Evolutionary conservation across 2,888 invertebrate genomes (phyloP).

Genomic region (Tridacna gigas): DNA sequence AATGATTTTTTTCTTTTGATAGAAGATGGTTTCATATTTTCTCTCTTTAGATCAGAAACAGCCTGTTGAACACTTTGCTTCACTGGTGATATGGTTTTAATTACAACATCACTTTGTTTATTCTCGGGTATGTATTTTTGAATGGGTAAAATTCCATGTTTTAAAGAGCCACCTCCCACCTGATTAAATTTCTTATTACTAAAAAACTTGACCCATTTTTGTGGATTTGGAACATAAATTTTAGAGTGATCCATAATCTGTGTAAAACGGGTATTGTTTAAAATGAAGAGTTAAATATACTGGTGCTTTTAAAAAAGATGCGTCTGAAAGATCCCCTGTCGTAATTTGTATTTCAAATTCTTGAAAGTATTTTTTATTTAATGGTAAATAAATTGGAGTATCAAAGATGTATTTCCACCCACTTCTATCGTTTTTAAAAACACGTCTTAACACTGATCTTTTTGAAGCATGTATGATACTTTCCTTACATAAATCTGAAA

Average conservation of each 20-base stretch:
- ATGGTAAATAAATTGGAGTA: slow-evolving; percentile 9
- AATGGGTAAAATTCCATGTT: slow-evolving; percentile 17
- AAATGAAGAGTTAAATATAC: neutral
- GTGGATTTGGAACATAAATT: slow-evolving; percentile 28
- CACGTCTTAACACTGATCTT: slow-evolving; percentile 15
- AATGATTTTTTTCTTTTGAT: neutral
- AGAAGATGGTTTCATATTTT: slow-evolving; percentile 22
- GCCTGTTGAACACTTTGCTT: slow-evolving; percentile 15
- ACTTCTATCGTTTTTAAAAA: slow-evolving; percentile 11
- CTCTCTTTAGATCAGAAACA: slow-evolving; percentile 18
- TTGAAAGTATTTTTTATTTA: slow-evolving; percentile 14
- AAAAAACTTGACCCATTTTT: slow-evolving; percentile 30
- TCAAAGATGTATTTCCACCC: slow-evolving; percentile 3
- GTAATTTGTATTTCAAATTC: slow-evolving; percentile 20
- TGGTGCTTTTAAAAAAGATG: slow-evolving; percentile 6
- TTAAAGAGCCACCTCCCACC: slow-evolving; percentile 2
- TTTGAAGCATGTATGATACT: slow-evolving; percentile 10
- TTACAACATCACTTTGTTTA: slow-evolving; percentile 8
- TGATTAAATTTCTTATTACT: slow-evolving; percentile 2
- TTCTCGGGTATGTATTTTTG: slow-evolving; percentile 12
- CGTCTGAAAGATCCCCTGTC: neutral
- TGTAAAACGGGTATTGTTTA: slow-evolving; percentile 9
- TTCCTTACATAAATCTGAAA: slow-evolving; percentile 15
- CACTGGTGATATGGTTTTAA: slow-evolving; percentile 19
- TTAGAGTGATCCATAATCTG: slow-evolving; percentile 32